phyloP scores from a whole-genome alignment of 2,113 vertebrate genomes.

The Neodontobutis hainanensis region DNA sequence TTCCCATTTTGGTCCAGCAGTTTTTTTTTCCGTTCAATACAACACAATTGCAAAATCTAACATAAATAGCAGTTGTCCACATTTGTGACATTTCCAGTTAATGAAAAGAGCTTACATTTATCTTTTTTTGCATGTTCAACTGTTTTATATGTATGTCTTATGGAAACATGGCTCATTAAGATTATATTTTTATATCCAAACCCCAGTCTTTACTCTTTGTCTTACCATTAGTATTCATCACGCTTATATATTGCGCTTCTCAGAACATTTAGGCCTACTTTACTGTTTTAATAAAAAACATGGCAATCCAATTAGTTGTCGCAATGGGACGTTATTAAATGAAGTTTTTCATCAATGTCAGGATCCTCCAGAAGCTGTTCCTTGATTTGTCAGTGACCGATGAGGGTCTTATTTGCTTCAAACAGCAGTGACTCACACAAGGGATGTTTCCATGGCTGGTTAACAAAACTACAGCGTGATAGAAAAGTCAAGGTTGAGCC shows the following conservation, averaged over 20 bases:
- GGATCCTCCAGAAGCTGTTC: background rate
- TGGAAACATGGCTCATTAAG: too few species aligned
- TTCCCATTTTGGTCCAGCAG: too few species aligned
- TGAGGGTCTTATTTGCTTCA: background rate
- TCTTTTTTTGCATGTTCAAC: too few species aligned
- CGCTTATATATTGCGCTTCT: background rate
- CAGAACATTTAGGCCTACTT: background rate
- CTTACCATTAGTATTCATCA: background rate
- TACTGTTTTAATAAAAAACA: background rate
- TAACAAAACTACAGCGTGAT: background rate
- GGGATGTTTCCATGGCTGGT: constrained; percentile 26
- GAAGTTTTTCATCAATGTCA: background rate
- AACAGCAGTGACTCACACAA: background rate
- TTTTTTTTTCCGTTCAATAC: too few species aligned
- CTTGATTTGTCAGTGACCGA: background rate
- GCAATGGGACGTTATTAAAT: background rate
- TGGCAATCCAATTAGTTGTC: background rate
- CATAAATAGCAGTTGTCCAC: too few species aligned
- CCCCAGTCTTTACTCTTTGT: background rate
- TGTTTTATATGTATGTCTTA: too few species aligned
- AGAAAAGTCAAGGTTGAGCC: background rate
- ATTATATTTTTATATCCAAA: background rate
- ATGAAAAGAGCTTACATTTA: too few species aligned
- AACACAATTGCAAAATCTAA: too few species aligned
- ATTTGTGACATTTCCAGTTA: too few species aligned